Evolutionary conservation across 1,140 invertebrate species (phyloP).

Genomic region (Eumeta japonica): DNA sequence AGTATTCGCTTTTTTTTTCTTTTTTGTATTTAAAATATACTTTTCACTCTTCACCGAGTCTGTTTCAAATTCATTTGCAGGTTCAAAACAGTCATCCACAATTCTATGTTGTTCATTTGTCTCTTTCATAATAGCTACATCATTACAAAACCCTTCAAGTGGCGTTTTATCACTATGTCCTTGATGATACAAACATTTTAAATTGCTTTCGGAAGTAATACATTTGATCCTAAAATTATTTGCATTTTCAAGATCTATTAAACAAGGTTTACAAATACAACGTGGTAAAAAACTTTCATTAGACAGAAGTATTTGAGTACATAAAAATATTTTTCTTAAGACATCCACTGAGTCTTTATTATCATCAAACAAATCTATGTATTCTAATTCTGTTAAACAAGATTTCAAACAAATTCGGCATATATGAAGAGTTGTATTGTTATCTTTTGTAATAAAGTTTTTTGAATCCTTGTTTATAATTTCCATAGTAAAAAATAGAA

Average conservation of each 20-base stretch:
- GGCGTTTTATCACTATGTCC: neutral
- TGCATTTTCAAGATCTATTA: conserved; percentile 26
- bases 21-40: neutral
- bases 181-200: conserved; percentile 15
- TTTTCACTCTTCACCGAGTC: conserved; percentile 1
- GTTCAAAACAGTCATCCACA: conserved; percentile 7
- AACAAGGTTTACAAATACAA: conserved; percentile 28
- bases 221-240: conserved; percentile 34
- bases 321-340: conserved; percentile 26
- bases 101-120: neutral
- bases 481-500: too few relatives aligned
- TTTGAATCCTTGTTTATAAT: too few relatives aligned
- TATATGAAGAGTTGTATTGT: conserved; percentile 7
- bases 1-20: neutral
- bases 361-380: conserved; percentile 20
- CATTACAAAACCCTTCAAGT: neutral
- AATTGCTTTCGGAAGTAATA: conserved; percentile 20
- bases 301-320: conserved; percentile 31
- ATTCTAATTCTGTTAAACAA: too few relatives aligned
- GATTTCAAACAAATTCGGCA: conserved; percentile 36
- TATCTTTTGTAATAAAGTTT: too few relatives aligned
- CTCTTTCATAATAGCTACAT: neutral
- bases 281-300: conserved; percentile 22
- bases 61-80: conserved; percentile 2
- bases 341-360: conserved; percentile 21